These are phyloP conservation scores for Proctacanthus coquilletti DNA, from an alignment of 1,140 invertebrate species.

Conservation along the genomic window DNA sequence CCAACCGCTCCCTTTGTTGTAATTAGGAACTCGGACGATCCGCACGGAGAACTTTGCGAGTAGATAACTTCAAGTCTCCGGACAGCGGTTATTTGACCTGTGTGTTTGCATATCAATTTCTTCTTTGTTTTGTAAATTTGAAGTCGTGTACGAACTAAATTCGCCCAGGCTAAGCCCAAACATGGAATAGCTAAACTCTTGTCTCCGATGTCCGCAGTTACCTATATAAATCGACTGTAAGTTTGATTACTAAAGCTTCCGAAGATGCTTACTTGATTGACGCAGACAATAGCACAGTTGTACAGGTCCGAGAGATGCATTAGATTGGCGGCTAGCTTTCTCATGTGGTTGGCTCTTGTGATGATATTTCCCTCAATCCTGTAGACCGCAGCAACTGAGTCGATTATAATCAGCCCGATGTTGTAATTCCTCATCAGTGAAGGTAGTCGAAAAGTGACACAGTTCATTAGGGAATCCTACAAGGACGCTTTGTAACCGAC, in stretches of 20 bases:
- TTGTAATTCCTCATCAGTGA: constrained; percentile 31
- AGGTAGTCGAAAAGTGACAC: constrained; percentile 36
- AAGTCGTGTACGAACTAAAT: constrained; percentile 48
- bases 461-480: constrained; percentile 41
- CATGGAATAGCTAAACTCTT: constrained; percentile 31
- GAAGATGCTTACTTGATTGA: constrained; percentile 49
- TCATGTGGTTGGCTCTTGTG: constrained; percentile 40
- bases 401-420: constrained; percentile 52
- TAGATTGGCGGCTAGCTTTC: constrained; percentile 38
- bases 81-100: constrained; percentile 12
- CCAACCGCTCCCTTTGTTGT: constrained; percentile 15
- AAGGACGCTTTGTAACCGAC: too few species aligned
- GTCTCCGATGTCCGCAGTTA: constrained; percentile 18
- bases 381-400: constrained; percentile 60
- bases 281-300: constrained; percentile 44
- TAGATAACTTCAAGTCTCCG: constrained; percentile 28
- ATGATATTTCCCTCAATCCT: constrained; percentile 40
- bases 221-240: constrained; percentile 23
- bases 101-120: constrained; percentile 11
- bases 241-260: constrained; percentile 4
- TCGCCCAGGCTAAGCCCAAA: constrained; percentile 51
- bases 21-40: constrained; percentile 24
- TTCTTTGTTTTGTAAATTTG: constrained; percentile 23
- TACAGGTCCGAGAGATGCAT: constrained; percentile 38
- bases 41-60: constrained; percentile 27